phyloP scores from a whole-genome alignment of 1,140 invertebrate genomes.

The Eueides isabella region DNA sequence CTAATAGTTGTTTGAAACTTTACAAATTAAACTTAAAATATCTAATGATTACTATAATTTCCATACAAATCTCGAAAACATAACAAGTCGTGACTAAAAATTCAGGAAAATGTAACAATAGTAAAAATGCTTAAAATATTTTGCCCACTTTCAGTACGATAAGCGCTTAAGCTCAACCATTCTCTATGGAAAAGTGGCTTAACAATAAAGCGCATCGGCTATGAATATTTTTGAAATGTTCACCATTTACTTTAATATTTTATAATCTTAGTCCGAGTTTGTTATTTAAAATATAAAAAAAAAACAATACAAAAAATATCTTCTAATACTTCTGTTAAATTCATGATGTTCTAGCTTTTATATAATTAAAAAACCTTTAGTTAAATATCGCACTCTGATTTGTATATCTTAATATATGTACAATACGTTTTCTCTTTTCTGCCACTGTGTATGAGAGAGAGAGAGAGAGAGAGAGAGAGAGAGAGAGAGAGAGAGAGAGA shows the following conservation, averaged over 20 bases:
- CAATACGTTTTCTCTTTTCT: too few relatives aligned
- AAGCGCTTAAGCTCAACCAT: conserved; percentile 4
- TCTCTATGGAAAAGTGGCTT: conserved; percentile 8
- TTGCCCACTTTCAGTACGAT: not conserved
- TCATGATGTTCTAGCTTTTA: too few relatives aligned
- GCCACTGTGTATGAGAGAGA: too few relatives aligned
- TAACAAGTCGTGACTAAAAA: not conserved
- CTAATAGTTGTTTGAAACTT: not conserved
- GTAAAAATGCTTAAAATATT: conserved; percentile 3
- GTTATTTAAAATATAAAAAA: not conserved
- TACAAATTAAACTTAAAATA: not conserved
- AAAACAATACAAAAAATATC: too few relatives aligned
- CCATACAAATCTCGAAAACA: not conserved
- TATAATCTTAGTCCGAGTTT: not conserved
- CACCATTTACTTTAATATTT: not conserved
- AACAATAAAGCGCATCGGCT: conserved; percentile 7
- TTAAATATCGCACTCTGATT: too few relatives aligned
- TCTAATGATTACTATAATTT: not conserved
- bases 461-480: too few relatives aligned
- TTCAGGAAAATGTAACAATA: not conserved
- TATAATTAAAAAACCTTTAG: too few relatives aligned
- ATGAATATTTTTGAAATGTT: not conserved
- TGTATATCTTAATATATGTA: too few relatives aligned
- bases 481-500: too few relatives aligned
- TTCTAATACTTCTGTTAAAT: too few relatives aligned